phyloP scores from a whole-genome alignment of 2,797 vertebrate genomes.

The Sebastes paucispinis region DNA sequence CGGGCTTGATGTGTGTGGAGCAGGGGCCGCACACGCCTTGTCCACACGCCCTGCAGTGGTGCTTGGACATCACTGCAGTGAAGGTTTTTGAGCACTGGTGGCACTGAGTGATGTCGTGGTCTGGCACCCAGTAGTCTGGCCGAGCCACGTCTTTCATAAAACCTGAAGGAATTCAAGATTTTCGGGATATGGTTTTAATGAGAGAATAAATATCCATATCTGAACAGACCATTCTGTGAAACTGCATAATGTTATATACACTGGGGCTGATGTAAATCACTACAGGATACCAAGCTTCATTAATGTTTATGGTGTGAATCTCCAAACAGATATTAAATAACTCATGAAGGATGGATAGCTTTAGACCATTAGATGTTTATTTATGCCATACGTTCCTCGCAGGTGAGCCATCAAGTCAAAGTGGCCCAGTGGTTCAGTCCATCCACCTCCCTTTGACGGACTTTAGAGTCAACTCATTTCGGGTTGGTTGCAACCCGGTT shows the following conservation, averaged over 20 bases:
- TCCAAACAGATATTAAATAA: constrained; percentile 7
- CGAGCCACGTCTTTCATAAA: constrained; percentile 86
- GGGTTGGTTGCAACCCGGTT: background rate
- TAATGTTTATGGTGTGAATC: constrained; percentile 17
- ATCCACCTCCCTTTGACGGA: background rate
- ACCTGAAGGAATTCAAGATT: constrained; percentile 55
- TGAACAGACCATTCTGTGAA: background rate
- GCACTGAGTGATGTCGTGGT: constrained; percentile 83
- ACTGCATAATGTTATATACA: background rate
- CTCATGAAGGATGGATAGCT: background rate
- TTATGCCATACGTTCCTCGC: background rate
- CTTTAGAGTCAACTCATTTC: background rate
- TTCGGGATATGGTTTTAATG: background rate
- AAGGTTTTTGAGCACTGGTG: constrained; percentile 81
- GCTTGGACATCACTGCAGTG: constrained; percentile 80
- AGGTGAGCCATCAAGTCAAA: background rate
- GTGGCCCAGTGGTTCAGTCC: background rate
- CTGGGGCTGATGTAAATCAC: background rate
- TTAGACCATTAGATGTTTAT: background rate
- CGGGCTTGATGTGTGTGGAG: constrained; percentile 76
- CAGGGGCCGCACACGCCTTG: constrained; percentile 85
- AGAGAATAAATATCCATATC: background rate
- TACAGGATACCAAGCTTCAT: background rate
- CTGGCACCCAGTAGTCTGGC: constrained; percentile 88
- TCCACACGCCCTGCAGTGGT: constrained; percentile 88